These are phyloP conservation scores for Danionella cerebrum DNA, from an alignment of 2,113 vertebrate genomes.

Conservation along the genomic window DNA sequence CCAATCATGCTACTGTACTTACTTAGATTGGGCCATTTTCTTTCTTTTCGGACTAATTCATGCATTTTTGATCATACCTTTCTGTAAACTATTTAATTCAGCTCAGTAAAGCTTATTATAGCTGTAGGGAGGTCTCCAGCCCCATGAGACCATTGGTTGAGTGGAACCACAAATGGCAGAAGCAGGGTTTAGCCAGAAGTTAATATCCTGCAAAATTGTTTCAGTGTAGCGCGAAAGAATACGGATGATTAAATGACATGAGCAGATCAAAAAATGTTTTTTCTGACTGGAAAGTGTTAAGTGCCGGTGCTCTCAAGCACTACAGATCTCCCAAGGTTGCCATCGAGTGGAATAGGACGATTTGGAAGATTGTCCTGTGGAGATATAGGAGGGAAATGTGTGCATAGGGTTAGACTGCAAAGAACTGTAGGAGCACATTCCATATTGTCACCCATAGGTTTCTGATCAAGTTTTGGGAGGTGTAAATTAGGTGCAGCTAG, in stretches of 20 bases:
- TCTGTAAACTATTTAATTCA: slow-evolving; percentile 53
- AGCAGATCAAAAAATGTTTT: slow-evolving; percentile 72
- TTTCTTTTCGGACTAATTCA: slow-evolving; percentile 41
- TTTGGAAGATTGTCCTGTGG: slow-evolving; percentile 43
- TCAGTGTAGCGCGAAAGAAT: slow-evolving; percentile 64
- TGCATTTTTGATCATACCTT: slow-evolving; percentile 53
- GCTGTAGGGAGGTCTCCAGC: slow-evolving; percentile 55
- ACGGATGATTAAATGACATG: slow-evolving; percentile 73
- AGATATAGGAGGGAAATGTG: not conserved
- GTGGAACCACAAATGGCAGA: slow-evolving; percentile 73
- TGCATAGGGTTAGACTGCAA: too few relatives aligned
- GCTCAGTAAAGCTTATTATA: slow-evolving; percentile 65
- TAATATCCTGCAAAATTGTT: slow-evolving; percentile 80
- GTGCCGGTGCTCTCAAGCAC: slow-evolving; percentile 46
- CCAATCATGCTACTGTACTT: not conserved
- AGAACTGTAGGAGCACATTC: too few relatives aligned
- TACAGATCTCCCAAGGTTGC: slow-evolving; percentile 65
- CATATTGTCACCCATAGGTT: too few relatives aligned
- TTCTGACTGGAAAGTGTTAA: slow-evolving; percentile 70
- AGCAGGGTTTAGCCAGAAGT: slow-evolving; percentile 73
- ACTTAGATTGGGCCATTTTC: slow-evolving; percentile 48
- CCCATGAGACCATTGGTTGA: slow-evolving; percentile 69
- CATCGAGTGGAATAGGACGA: slow-evolving; percentile 59
- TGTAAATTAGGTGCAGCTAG: too few relatives aligned
- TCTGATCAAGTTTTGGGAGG: too few relatives aligned